A percentile compares a stretch with the other conserved stretches of the same genome.
Evolutionary conservation across 2,888 invertebrate species (phyloP).

Genomic region (Lingula anatina): DNA sequence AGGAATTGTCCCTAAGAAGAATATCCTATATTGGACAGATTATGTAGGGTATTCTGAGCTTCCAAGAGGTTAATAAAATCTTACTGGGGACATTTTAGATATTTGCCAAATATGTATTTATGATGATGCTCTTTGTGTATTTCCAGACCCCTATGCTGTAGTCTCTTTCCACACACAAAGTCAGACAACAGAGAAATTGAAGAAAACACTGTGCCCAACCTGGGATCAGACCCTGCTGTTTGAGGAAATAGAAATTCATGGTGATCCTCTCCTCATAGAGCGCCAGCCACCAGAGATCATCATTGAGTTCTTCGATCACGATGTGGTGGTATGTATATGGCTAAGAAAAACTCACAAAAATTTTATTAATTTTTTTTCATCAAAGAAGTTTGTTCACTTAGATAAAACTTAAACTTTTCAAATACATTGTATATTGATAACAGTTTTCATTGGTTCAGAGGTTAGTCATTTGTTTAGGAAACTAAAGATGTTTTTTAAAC

Average conservation of each 20-base stretch:
- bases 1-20: too few species aligned
- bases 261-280: conserved; percentile 39
- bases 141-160: conserved; percentile 52
- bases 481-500: too few species aligned
- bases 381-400: neutral
- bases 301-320: conserved; percentile 54
- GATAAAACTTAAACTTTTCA: too few species aligned
- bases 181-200: conserved; percentile 47
- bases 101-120: too few species aligned
- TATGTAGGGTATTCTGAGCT: too few species aligned
- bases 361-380: neutral
- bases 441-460: too few species aligned
- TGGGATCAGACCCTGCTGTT: conserved; percentile 56
- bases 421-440: too few species aligned
- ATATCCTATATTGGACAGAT: too few species aligned
- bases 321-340: conserved; percentile 53
- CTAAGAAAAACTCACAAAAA: too few species aligned
- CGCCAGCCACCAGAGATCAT: conserved; percentile 49
- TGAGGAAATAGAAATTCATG: conserved; percentile 50
- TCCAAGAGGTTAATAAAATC: too few species aligned
- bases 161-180: conserved; percentile 52
- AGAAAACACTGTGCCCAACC: conserved; percentile 53
- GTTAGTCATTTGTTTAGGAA: too few species aligned
- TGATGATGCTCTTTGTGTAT: neutral
- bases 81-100: too few species aligned